phyloP scores from a whole-genome alignment of 1,140 invertebrate species.

The Magallana ariakensis region DNA sequence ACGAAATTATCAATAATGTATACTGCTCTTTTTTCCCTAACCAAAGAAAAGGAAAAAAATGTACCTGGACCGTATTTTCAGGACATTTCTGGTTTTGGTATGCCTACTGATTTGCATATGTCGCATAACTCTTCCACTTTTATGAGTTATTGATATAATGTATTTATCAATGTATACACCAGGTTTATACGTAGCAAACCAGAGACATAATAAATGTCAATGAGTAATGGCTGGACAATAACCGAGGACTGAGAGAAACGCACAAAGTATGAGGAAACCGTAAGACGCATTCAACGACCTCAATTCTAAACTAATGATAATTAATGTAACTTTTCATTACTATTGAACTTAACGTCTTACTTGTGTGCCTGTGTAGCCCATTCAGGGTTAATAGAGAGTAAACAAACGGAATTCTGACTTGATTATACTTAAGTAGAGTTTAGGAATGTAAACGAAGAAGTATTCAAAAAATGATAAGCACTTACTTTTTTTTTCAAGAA shows the following conservation, averaged over 20 bases:
- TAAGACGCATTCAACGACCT: slow-evolving; percentile 11
- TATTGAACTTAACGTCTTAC: neutral
- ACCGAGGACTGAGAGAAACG: neutral
- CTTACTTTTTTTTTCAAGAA: too few species aligned
- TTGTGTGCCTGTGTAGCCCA: neutral
- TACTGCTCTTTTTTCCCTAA: too few species aligned
- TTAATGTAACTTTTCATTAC: neutral
- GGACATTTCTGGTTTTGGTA: neutral
- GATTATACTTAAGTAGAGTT: too few species aligned
- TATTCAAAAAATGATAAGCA: too few species aligned
- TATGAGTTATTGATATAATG: neutral
- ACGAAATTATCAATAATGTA: too few species aligned
- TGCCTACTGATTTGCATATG: slow-evolving; percentile 4
- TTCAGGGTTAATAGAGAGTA: neutral
- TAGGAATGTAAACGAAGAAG: too few species aligned
- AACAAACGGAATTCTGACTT: too few species aligned
- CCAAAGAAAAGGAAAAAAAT: too few species aligned
- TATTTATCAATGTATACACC: neutral
- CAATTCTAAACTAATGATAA: slow-evolving; percentile 10
- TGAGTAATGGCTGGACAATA: neutral
- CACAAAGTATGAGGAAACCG: slow-evolving; percentile 28
- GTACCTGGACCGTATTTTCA: too few species aligned
- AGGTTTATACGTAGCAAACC: neutral
- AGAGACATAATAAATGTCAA: slow-evolving; percentile 20
- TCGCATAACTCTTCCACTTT: slow-evolving; percentile 15